These are phyloP conservation scores for Chloebia gouldiae DNA, from an alignment of 2,113 vertebrate species.

Conservation along the genomic window DNA sequence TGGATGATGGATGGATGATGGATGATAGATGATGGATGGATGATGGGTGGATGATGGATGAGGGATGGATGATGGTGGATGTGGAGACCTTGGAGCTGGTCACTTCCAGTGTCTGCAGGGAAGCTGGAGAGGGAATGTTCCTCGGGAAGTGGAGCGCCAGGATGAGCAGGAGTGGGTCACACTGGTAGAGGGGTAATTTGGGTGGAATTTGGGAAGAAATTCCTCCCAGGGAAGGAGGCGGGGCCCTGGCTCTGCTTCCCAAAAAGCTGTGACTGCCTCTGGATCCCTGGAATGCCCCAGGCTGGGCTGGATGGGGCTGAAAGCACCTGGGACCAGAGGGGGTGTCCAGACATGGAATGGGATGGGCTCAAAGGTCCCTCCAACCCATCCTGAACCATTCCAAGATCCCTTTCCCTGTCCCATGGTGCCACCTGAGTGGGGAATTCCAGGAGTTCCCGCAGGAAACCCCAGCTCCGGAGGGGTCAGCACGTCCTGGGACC, in stretches of 20 bases:
- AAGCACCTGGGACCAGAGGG: not conserved
- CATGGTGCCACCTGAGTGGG: too few species aligned
- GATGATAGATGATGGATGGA: too few species aligned
- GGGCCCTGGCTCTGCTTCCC: not conserved
- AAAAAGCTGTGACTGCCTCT: not conserved
- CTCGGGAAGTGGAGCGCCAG: rapidly evolving
- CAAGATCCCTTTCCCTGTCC: not conserved
- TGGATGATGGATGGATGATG: not conserved
- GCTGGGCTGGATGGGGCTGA: not conserved
- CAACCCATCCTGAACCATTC: too few species aligned
- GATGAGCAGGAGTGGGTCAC: rapidly evolving
- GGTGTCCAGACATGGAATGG: not conserved
- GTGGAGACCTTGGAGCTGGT: too few species aligned
- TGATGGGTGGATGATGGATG: not conserved
- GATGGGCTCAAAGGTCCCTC: not conserved
- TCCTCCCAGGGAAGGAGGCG: not conserved
- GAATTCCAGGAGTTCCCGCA: not conserved
- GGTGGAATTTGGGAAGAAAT: not conserved
- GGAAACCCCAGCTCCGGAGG: rapidly evolving
- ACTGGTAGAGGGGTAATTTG: not conserved
- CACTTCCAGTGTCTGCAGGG: not conserved
- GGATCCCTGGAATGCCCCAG: not conserved
- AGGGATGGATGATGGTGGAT: too few species aligned
- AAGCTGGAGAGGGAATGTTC: not conserved
- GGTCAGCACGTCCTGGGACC: not conserved